These are phyloP conservation scores for Edolisoma coerulescens DNA, from an alignment of 2,113 vertebrate genomes.

Conservation along the genomic window DNA sequence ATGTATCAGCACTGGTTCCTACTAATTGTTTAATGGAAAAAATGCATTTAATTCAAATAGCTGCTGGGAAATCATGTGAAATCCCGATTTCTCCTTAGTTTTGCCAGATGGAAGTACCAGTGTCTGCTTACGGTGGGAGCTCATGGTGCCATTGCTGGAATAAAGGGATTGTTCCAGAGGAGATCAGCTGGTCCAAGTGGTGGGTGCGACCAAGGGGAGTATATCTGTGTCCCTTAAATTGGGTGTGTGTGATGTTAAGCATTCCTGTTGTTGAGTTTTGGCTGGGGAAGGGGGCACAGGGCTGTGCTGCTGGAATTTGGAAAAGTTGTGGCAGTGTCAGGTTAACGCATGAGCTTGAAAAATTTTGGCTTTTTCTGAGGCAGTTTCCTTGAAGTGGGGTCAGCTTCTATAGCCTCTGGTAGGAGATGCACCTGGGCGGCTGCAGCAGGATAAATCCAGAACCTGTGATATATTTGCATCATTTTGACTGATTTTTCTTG, in stretches of 20 bases:
- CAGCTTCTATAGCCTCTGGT: fast-evolving
- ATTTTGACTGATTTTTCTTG: fast-evolving
- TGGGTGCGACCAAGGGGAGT: not conserved
- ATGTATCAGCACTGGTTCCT: not conserved
- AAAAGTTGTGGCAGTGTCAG: not conserved
- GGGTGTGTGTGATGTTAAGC: fast-evolving
- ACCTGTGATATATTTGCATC: not conserved
- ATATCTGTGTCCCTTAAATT: fast-evolving
- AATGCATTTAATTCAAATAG: not conserved
- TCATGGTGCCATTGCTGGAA: not conserved
- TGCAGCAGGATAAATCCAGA: not conserved
- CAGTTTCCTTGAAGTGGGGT: not conserved
- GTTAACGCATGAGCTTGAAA: not conserved
- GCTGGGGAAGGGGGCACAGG: not conserved
- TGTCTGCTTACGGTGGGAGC: not conserved
- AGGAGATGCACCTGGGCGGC: not conserved
- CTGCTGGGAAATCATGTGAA: not conserved
- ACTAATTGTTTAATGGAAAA: not conserved
- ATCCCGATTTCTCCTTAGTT: not conserved
- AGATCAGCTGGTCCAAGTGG: too few species aligned
- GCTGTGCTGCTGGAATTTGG: not conserved
- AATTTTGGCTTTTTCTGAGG: not conserved
- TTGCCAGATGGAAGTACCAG: not conserved
- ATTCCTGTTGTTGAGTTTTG: not conserved
- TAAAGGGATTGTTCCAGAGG: not conserved